Evolutionary conservation across 2,113 vertebrate genomes (phyloP), one percentile per base, ranked within the genome.

Genomic region (Aspiorhynchus laticeps): DNA sequence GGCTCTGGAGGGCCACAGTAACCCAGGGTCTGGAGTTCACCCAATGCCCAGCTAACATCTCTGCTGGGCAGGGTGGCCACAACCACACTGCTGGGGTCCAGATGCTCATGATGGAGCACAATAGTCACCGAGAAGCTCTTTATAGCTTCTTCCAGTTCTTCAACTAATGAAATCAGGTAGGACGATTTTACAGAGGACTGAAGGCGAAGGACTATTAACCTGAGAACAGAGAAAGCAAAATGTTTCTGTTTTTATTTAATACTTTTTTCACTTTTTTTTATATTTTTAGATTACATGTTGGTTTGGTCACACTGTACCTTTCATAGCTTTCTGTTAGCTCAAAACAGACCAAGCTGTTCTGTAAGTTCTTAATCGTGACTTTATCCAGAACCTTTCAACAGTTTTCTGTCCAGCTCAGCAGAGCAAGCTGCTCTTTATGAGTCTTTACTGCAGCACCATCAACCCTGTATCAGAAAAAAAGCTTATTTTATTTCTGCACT

Each of bases 291-390:
- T 77, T 46, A 46, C 7, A 9, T 26, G 1, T 21, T 36, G 51
- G 8, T 61, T 61, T 38, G 12, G 7, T 79, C 28, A 10, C 67
- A 36, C 67, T 4, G 12, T 41, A 97, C 96, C 96, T 97, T 85
- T 97, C 95, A 88, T 95, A 92, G 87, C 93, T 95, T 85, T 97
- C 93, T 0, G 71, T 85, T 76, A 97, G n/a, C 90, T 97, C 95
- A 92, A 98, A 96, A 26, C 95, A 95, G 85, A 97, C 94, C 86
- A 97, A 92, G 17, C 96, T 95, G 2, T 93, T 96, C 80, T 90
- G 92, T 84, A 91, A 63, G 80, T 93, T 96, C 89, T 93, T 94
- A 84, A 96, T 91, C 0, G 85, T 33, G 71, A 95, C 83, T 67
- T 95, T 88, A 61, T 97, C 95, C 88, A 97, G 89, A 19, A 95